Percentiles rank a stretch among this genome's conserved stretches.
These are phyloP conservation scores for Saguinus oedipus DNA, from an alignment of 2,797 vertebrate species.

Conservation along the genomic window DNA sequence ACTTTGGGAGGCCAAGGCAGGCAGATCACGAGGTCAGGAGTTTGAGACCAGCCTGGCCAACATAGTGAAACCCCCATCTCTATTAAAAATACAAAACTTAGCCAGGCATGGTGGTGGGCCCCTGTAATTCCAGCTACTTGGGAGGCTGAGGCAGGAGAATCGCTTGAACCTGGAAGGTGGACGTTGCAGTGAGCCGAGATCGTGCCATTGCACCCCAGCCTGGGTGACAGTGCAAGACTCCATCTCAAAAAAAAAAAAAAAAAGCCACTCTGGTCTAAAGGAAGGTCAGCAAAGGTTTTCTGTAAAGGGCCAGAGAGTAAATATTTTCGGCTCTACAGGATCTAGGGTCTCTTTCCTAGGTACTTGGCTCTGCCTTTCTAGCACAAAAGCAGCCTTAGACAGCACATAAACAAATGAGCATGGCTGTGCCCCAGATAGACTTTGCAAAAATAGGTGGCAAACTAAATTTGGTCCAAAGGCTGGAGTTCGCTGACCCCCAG, in stretches of 20 bases:
- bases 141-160: too few relatives aligned
- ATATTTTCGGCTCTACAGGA: neutral
- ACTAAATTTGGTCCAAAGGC: neutral
- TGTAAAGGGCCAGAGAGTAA: neutral
- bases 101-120: too few relatives aligned
- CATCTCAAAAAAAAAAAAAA: neutral
- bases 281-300: neutral
- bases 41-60: too few relatives aligned
- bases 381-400: neutral
- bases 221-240: too few relatives aligned
- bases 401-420: neutral
- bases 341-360: neutral
- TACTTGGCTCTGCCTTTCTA: neutral
- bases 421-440: neutral
- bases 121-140: too few relatives aligned
- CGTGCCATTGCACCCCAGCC: too few relatives aligned
- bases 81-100: too few relatives aligned
- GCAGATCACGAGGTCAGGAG: too few relatives aligned
- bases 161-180: too few relatives aligned
- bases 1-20: too few relatives aligned
- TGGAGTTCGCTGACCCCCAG: neutral
- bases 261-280: neutral
- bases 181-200: too few relatives aligned
- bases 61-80: too few relatives aligned
- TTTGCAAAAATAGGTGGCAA: neutral